These are phyloP conservation scores for Pseudomugil gertrudae DNA, from an alignment of 2,797 vertebrate species.

Conservation along the genomic window DNA sequence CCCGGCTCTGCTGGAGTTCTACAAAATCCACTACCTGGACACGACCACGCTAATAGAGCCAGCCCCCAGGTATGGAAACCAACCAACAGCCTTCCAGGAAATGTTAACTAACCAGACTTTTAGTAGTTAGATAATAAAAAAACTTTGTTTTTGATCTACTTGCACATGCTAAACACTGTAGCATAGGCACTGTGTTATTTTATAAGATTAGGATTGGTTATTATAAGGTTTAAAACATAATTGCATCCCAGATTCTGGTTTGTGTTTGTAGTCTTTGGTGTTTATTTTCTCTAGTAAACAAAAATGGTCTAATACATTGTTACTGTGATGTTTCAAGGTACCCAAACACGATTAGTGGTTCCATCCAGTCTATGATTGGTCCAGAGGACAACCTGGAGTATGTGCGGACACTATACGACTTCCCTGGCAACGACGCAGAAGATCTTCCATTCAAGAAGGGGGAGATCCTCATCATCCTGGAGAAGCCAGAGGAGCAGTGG, in stretches of 20 bases:
- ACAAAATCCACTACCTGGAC: conserved; percentile 99
- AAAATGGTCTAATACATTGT: neutral
- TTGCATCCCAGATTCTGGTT: neutral
- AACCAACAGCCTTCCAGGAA: neutral
- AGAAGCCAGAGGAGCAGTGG: conserved; percentile 99
- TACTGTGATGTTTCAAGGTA: conserved; percentile 78
- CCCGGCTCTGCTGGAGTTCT: conserved; percentile 95
- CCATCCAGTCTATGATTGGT: conserved; percentile 81
- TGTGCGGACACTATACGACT: conserved; percentile 98
- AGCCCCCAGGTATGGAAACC: conserved; percentile 86
- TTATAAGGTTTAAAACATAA: neutral
- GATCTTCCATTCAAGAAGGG: conserved; percentile 98
- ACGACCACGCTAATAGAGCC: conserved; percentile 98
- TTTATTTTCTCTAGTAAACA: neutral
- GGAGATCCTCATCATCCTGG: conserved; percentile 92
- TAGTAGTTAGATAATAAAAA: no score
- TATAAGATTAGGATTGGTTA: neutral
- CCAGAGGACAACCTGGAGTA: conserved; percentile 92
- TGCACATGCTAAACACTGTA: neutral
- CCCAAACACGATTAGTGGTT: conserved; percentile 84
- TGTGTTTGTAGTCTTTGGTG: neutral
- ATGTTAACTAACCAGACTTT: conserved; percentile 11
- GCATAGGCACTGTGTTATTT: neutral
- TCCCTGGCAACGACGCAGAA: conserved; percentile 94
- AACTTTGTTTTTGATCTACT: conserved; percentile 3